These are phyloP conservation scores for Ctenopoma multispine DNA, from an alignment of 2,797 vertebrate species.

Conservation along the genomic window DNA sequence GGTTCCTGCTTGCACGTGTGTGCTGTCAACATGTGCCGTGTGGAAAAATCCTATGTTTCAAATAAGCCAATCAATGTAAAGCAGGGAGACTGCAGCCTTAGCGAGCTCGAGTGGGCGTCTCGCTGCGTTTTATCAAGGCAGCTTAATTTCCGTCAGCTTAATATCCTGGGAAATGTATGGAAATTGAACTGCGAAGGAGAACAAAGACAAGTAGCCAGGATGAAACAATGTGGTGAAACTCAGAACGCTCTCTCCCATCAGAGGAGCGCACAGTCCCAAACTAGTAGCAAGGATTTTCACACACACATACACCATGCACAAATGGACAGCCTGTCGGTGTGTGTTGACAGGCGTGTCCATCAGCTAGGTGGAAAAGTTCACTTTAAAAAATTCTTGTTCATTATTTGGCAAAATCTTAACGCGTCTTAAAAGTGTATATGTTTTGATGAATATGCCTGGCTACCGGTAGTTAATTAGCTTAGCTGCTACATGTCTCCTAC, in stretches of 20 bases:
- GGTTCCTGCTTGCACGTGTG: constrained; percentile 13
- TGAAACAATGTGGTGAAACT: constrained; percentile 57
- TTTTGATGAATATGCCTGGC: constrained; percentile 70
- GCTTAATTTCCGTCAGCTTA: constrained; percentile 80
- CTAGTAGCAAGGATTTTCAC: constrained; percentile 5
- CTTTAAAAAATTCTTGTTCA: constrained; percentile 55
- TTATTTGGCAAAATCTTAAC: constrained; percentile 49
- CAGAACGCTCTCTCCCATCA: constrained; percentile 40
- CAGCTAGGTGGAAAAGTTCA: constrained; percentile 39
- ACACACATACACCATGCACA: background rate
- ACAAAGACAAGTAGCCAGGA: constrained; percentile 70
- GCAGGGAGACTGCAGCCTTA: constrained; percentile 57
- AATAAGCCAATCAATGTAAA: constrained; percentile 71
- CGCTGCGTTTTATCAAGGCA: constrained; percentile 75
- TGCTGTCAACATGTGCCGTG: constrained; percentile 35
- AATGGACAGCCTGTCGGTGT: constrained; percentile 25
- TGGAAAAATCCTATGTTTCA: constrained; percentile 58
- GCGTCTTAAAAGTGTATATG: constrained; percentile 49
- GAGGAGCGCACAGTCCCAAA: constrained; percentile 14
- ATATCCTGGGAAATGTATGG: constrained; percentile 80
- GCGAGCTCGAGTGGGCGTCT: constrained; percentile 71
- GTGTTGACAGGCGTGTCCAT: constrained; percentile 30
- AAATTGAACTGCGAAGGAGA: constrained; percentile 76
- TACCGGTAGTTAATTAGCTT: constrained; percentile 80
- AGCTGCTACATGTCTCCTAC: constrained; percentile 76